Conservation (phyloP, 2,888 invertebrate species). For the Cetonia aurata region DNA sequence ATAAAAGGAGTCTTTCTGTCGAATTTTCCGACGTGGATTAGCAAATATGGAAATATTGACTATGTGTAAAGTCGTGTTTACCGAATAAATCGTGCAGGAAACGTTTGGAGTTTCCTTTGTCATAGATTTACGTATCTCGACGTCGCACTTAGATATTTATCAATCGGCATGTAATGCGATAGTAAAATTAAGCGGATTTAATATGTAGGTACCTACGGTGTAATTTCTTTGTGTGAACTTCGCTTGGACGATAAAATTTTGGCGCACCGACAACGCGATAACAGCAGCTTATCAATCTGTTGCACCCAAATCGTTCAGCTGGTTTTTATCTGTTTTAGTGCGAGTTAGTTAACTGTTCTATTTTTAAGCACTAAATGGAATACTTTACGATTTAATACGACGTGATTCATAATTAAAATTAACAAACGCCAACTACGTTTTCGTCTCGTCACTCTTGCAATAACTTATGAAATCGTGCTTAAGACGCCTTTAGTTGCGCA, state of each 20-base stretch:
- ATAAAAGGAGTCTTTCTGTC: too few relatives aligned
- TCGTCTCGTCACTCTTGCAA: too few relatives aligned
- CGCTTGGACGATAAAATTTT: slow-evolving; percentile 37
- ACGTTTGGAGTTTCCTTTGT: slow-evolving; percentile 28
- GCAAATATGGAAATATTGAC: too few relatives aligned
- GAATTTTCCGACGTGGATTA: too few relatives aligned
- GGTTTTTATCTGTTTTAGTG: slow-evolving; percentile 22
- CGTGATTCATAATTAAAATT: too few relatives aligned
- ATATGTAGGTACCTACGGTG: background rate
- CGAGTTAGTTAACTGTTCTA: background rate
- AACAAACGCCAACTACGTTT: too few relatives aligned
- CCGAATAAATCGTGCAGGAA: slow-evolving; percentile 9
- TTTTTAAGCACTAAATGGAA: too few relatives aligned
- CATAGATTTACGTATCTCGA: slow-evolving; percentile 17
- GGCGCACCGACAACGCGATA: slow-evolving; percentile 37
- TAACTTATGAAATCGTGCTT: too few relatives aligned
- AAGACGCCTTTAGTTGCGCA: too few relatives aligned
- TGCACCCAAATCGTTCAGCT: slow-evolving; percentile 30
- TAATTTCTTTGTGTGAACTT: slow-evolving; percentile 35
- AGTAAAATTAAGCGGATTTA: slow-evolving; percentile 9
- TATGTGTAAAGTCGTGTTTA: too few relatives aligned
- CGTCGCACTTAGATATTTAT: slow-evolving; percentile 12
- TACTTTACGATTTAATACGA: too few relatives aligned
- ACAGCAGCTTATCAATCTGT: slow-evolving; percentile 28
- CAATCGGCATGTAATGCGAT: slow-evolving; percentile 9